Evolutionary conservation across 2,888 invertebrate species (phyloP).

Genomic region (Dicyrtomina minuta): DNA sequence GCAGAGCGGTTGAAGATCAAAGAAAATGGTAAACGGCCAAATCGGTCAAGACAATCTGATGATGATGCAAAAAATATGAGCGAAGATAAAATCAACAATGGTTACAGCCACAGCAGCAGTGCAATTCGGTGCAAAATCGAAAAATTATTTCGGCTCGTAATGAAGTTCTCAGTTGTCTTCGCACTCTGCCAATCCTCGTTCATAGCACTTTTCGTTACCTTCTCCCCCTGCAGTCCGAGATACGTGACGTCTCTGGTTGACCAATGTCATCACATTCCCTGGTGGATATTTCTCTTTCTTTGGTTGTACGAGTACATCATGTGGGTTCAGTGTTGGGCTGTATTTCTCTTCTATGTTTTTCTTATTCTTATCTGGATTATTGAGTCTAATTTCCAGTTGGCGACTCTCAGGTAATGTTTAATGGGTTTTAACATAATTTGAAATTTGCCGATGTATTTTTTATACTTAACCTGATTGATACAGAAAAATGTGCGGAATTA

Average conservation of each 20-base stretch:
- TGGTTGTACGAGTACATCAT: neutral
- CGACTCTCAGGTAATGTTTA: neutral
- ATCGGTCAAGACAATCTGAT: too few species aligned
- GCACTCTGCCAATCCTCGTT: neutral
- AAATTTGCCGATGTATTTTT: neutral
- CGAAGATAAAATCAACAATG: neutral
- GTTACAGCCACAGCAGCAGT: neutral
- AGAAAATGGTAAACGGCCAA: neutral
- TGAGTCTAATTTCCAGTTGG: neutral
- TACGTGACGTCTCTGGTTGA: neutral
- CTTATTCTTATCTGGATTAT: neutral
- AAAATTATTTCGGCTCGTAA: neutral
- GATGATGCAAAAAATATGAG: too few species aligned
- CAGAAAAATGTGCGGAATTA: too few species aligned
- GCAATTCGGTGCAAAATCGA: neutral
- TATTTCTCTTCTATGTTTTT: neutral
- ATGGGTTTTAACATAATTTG: neutral
- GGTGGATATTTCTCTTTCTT: neutral
- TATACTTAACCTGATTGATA: too few species aligned
- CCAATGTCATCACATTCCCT: neutral
- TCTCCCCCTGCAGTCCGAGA: neutral
- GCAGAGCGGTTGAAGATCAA: neutral
- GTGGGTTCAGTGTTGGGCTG: neutral
- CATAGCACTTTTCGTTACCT: neutral
- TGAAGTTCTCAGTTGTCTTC: neutral